Percentiles rank a stretch among this genome's conserved stretches.
phyloP scores from a whole-genome alignment of 2,113 vertebrate genomes.

The Microtus pennsylvanicus region DNA sequence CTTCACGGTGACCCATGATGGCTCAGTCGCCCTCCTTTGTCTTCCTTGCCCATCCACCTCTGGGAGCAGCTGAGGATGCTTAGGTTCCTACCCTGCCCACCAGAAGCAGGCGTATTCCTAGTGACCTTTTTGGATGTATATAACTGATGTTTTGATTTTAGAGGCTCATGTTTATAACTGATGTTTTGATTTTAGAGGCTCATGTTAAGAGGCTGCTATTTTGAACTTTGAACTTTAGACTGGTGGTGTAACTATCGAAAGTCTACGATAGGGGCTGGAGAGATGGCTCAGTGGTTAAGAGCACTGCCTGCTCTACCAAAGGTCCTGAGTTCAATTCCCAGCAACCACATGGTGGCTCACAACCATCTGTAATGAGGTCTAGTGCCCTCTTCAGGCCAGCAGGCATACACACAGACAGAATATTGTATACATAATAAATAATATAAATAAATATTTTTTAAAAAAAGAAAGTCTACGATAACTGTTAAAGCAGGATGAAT shows the following conservation, averaged over 20 bases:
- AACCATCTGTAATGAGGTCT: too few relatives aligned
- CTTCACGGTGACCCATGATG: neutral
- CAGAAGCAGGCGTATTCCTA: neutral
- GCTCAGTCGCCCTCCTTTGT: fast-evolving
- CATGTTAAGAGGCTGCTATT: neutral
- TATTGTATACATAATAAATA: too few relatives aligned
- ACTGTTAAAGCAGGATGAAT: neutral
- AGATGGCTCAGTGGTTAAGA: too few relatives aligned
- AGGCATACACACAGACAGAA: too few relatives aligned
- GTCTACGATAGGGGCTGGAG: too few relatives aligned
- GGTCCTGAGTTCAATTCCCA: too few relatives aligned
- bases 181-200: neutral
- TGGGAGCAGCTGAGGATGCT: neutral
- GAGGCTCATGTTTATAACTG: neutral
- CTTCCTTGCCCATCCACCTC: neutral
- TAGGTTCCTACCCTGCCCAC: neutral
- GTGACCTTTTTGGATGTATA: neutral
- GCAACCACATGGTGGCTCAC: too few relatives aligned
- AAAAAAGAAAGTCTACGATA: too few relatives aligned
- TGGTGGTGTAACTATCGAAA: neutral
- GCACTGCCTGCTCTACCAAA: too few relatives aligned
- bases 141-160: neutral
- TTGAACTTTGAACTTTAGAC: neutral
- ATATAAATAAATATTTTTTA: too few relatives aligned
- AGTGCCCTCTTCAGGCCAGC: too few relatives aligned